Base-by-base conservation (phyloP, 1,140 invertebrate species). In the Calycopis cecrops region DNA sequence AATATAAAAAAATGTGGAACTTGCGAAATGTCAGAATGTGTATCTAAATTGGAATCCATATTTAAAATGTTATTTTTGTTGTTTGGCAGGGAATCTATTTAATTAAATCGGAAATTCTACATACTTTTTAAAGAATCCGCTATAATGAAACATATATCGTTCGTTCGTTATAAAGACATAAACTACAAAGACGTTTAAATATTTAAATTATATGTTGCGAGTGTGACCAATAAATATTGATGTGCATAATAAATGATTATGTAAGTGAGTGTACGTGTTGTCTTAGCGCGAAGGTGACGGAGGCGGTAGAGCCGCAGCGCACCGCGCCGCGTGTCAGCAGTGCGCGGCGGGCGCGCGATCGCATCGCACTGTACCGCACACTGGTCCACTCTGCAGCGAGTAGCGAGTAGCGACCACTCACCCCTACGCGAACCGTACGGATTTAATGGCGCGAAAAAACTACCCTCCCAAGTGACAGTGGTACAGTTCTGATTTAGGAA, bases 271-370 rank as follows among this genome's bases (percentile, higher is more conserved):
- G 35, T 57, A 38, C 52, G 40, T 63, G 60, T 58, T 60, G 52
- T 61, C 67, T 60, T 58, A 65, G 66, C 55, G 71, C 63, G 72
- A 79, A 80, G 74, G 77, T 79, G 73, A 74, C 65, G 66, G 55
- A 61, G 65, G 54, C 58, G 55, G 57, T 52, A 42, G 18, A 37
- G 33, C 48, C 52, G 38, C 42, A 37, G 54, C 50, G 52, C 51
- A 56, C 44, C 52, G 55, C 44, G 52, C 55, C 49, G 21, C 48
- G 65, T 37, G 60, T 48, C 55, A 34, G 59, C 81, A 84, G 82
- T 82, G 73, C 70, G 76, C 73, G 76, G 57, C 73, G 67, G 63
- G 70, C 75, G 68, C 73, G 79, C 80, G 76, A 64, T 55, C 66
- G 48, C 73, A 66, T 66, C 78, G 69, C 76, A 84, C 77, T 68